Base-by-base conservation (phyloP, 2,888 invertebrate species). In the Gerris lacustris region DNA sequence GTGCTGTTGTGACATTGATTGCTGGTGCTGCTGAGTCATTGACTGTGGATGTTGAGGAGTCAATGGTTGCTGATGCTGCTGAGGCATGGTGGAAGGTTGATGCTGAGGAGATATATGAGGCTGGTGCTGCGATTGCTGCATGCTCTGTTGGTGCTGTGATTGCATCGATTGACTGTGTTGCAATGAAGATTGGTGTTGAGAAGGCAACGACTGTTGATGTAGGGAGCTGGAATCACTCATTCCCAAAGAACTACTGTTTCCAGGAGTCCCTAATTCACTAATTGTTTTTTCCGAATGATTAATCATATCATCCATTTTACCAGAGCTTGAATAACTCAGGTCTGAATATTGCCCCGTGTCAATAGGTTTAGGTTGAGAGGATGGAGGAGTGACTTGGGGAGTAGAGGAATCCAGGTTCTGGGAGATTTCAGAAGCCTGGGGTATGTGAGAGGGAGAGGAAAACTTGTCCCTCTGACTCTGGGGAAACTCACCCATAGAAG, bases 251-350 rank as follows among this genome's bases (percentile, higher is more conserved):
- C 18, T 64, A 64, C 64, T 64, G 17, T 64, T 64, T 15, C 62
- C n/a, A 64, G 18, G 9, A 64, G 7, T 64, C 9, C 31, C 64
- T 64, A 18, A n/a, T 64, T 18, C 31, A 31, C 31, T 64, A n/a
- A 18, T n/a, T n/a, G 64, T 31, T 18, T 64, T 64, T 2, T 64
- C 64, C 9, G 64, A 64, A 31, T 64, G 64, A 64, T 64, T 64
- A 2, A 64, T 64, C 64, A 80, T 77, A 77, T 82, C 82, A 73
- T 83, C 83, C 78, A 82, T 80, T 77, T 82, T 82, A 71, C 77
- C 79, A 66, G 79, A 77, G 79, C 76, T 81, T 78, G 70, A 82
- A 79, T 80, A 82, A 18, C 70, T 72, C 45, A 75, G 9, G 64
- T 64, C 64, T 9, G n/a, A 7, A 64, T 64, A 64, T 9, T 18